These are phyloP conservation scores for Rotaria socialis DNA, from an alignment of 2,888 invertebrate species.

Conservation along the genomic window DNA sequence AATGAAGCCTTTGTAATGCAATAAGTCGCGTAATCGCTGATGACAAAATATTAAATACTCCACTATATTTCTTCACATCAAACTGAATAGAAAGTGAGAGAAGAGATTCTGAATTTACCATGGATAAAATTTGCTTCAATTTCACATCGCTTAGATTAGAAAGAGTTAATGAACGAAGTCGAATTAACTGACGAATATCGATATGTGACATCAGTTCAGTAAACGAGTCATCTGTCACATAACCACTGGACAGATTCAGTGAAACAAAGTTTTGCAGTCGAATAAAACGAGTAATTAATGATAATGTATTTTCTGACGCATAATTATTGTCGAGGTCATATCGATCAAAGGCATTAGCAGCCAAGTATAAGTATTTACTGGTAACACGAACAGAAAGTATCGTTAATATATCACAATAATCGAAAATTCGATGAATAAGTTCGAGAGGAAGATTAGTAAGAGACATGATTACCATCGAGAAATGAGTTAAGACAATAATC, in stretches of 20 bases:
- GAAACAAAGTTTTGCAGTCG: not conserved
- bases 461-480: too few relatives aligned
- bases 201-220: too few relatives aligned
- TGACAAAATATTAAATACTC: not conserved
- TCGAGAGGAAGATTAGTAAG: not conserved
- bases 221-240: too few relatives aligned
- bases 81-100: not conserved
- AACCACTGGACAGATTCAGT: not conserved
- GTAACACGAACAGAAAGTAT: not conserved
- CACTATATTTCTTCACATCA: too few relatives aligned
- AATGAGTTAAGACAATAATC: too few relatives aligned
- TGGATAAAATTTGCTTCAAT: not conserved
- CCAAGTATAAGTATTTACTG: not conserved
- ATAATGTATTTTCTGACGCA: too few relatives aligned
- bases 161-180: not conserved
- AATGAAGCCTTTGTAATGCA: not conserved
- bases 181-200: not conserved
- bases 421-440: not conserved
- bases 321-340: not conserved
- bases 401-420: not conserved
- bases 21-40: not conserved
- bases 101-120: not conserved
- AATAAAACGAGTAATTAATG: not conserved
- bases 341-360: not conserved
- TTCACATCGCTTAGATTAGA: not conserved